A percentile compares a stretch with the other conserved stretches of the same genome.
phyloP scores from a whole-genome alignment of 2,113 vertebrate species.

The Panurus biarmicus region DNA sequence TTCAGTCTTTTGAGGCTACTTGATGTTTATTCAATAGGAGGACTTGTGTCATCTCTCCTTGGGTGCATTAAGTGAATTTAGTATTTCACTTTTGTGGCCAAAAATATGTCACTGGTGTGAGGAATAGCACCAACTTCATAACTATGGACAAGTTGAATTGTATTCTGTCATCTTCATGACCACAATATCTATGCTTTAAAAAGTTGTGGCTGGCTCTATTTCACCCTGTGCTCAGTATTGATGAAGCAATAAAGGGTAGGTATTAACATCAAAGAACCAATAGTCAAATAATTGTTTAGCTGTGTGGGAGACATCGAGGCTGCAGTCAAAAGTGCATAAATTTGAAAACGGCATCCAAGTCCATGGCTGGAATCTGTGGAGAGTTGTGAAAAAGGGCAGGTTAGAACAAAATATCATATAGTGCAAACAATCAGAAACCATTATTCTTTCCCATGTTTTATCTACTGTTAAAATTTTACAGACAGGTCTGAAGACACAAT shows the following conservation, averaged over 20 bases:
- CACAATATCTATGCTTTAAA: conserved; percentile 20
- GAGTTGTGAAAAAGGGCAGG: neutral
- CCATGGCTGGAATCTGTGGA: neutral
- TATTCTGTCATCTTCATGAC: conserved; percentile 30
- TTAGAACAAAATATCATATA: neutral
- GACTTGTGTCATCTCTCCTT: neutral
- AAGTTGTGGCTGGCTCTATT: conserved; percentile 22
- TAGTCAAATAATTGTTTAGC: conserved; percentile 19
- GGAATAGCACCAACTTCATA: neutral
- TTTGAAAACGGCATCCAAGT: neutral
- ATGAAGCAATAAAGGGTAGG: conserved; percentile 25
- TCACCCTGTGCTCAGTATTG: conserved; percentile 11
- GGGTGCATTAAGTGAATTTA: conserved; percentile 25
- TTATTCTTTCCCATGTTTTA: neutral
- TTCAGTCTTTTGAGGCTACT: neutral
- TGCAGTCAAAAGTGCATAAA: conserved; percentile 23
- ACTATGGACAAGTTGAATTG: conserved; percentile 12
- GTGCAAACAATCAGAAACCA: neutral
- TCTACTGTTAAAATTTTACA: neutral
- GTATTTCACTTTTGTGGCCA: conserved; percentile 26
- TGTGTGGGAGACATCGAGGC: neutral
- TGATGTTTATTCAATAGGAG: neutral
- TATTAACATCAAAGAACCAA: conserved; percentile 21
- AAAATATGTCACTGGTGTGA: conserved; percentile 11
- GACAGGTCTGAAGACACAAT: neutral